phyloP scores from a whole-genome alignment of 2,888 invertebrate species.

The Zygogramma bicolorata region DNA sequence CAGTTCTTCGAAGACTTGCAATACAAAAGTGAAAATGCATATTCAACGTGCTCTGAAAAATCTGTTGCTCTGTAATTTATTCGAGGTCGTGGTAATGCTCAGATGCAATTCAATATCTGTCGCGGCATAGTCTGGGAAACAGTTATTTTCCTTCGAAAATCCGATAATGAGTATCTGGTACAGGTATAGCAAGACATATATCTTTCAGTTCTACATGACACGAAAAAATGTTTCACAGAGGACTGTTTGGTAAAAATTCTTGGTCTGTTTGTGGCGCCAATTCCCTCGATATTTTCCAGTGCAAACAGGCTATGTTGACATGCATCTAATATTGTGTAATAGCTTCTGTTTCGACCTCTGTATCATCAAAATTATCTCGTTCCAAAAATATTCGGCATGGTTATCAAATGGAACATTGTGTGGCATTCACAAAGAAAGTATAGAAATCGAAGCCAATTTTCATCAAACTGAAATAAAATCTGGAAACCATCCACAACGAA shows the following conservation, averaged over 20 bases:
- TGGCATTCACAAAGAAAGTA: slow-evolving; percentile 11
- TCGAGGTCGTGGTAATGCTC: too few relatives aligned
- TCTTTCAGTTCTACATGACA: too few relatives aligned
- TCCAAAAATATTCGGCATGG: not conserved
- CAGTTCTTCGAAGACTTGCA: too few relatives aligned
- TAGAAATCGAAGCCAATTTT: slow-evolving; percentile 17
- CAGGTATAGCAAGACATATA: too few relatives aligned
- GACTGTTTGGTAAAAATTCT: not conserved
- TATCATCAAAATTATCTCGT: slow-evolving; percentile 5
- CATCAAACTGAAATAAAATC: slow-evolving; percentile 26
- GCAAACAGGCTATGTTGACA: not conserved
- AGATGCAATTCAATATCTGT: too few relatives aligned
- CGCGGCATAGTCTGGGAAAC: too few relatives aligned
- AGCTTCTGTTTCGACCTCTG: not conserved
- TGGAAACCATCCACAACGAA: slow-evolving; percentile 25
- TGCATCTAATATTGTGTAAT: not conserved
- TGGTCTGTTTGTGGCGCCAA: not conserved
- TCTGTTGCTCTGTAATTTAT: too few relatives aligned
- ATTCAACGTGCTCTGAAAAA: too few relatives aligned
- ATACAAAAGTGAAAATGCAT: too few relatives aligned
- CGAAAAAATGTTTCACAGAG: not conserved
- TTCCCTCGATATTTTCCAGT: not conserved
- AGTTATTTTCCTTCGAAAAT: too few relatives aligned
- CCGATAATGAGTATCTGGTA: too few relatives aligned
- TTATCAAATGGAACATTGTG: not conserved